Evolutionary conservation across 2,888 invertebrate genomes (phyloP).

Genomic region (Cerceris ruficornis): DNA sequence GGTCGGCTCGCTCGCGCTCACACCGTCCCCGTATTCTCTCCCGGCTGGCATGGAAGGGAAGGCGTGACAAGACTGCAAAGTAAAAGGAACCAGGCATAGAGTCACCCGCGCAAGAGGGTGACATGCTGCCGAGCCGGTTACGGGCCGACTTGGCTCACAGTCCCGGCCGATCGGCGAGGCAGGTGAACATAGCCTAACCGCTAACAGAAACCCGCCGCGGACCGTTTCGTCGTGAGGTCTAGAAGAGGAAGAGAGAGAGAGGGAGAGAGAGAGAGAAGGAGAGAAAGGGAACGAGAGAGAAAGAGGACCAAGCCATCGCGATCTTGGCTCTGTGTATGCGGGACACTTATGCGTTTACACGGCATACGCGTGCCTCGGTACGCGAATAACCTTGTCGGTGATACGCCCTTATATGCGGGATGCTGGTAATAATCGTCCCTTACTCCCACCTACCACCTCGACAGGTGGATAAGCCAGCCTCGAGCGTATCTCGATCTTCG

Average conservation of each 20-base stretch:
- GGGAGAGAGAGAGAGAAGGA: no score
- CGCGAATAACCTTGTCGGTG: conserved; percentile 50
- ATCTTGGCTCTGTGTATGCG: conserved; percentile 38
- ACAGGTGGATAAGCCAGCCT: conserved; percentile 39
- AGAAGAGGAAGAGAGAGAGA: no score
- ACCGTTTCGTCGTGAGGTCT: conserved; percentile 51
- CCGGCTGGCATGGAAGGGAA: conserved; percentile 73
- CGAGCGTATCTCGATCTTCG: conserved; percentile 20
- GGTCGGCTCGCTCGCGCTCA: conserved; percentile 8
- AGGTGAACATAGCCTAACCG: conserved; percentile 79
- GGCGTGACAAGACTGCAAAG: conserved; percentile 80
- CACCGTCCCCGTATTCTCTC: conserved; percentile 47
- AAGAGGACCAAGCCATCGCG: conserved; percentile 5
- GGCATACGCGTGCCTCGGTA: conserved; percentile 40
- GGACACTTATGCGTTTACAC: conserved; percentile 54
- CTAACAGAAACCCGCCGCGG: conserved; percentile 65
- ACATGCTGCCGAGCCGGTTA: conserved; percentile 82
- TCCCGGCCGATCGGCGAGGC: conserved; percentile 71
- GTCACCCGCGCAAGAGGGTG: conserved; percentile 81
- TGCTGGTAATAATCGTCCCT: conserved; percentile 57
- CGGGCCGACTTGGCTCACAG: conserved; percentile 62
- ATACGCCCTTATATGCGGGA: conserved; percentile 38
- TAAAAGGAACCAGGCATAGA: conserved; percentile 78
- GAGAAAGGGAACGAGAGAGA: no score
- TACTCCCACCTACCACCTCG: conserved; percentile 12